phyloP scores from a whole-genome alignment of 2,888 invertebrate genomes.

The Empis livida region DNA sequence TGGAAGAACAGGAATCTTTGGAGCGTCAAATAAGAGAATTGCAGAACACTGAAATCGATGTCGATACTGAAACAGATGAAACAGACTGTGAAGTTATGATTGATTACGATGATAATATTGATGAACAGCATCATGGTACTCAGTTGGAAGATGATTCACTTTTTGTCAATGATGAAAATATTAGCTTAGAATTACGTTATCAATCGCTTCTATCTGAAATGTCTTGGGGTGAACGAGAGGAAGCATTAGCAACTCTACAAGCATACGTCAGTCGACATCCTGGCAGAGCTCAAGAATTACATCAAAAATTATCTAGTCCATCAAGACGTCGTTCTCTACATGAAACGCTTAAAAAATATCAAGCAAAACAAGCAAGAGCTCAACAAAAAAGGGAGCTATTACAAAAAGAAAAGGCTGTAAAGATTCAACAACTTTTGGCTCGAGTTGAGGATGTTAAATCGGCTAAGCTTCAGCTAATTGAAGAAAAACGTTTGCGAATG shows the following conservation, averaged over 20 bases:
- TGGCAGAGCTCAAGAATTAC: conserved; percentile 79
- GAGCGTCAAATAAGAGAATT: conserved; percentile 65
- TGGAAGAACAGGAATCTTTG: conserved; percentile 62
- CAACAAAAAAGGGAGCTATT: conserved; percentile 73
- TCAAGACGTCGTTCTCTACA: conserved; percentile 74
- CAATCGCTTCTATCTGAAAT: conserved; percentile 58
- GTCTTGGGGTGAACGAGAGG: conserved; percentile 78
- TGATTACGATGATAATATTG: conserved; percentile 24
- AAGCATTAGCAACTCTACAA: conserved; percentile 62
- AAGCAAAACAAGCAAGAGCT: conserved; percentile 84
- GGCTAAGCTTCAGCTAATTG: conserved; percentile 74
- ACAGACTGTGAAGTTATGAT: conserved; percentile 38
- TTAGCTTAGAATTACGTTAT: conserved; percentile 52
- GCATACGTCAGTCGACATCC: conserved; percentile 79
- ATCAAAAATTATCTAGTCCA: conserved; percentile 87
- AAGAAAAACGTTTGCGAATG: conserved; percentile 64
- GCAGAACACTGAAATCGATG: conserved; percentile 55
- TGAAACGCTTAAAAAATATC: conserved; percentile 64
- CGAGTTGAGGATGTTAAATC: conserved; percentile 75
- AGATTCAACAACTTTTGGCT: conserved; percentile 71
- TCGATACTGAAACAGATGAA: conserved; percentile 73
- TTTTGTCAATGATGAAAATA: conserved; percentile 32
- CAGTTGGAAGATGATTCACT: conserved; percentile 25
- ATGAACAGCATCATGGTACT: conserved; percentile 14
- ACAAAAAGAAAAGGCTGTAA: conserved; percentile 70